Base-by-base conservation (phyloP, 1,140 invertebrate genomes). In the Diorhabda carinulata region DNA sequence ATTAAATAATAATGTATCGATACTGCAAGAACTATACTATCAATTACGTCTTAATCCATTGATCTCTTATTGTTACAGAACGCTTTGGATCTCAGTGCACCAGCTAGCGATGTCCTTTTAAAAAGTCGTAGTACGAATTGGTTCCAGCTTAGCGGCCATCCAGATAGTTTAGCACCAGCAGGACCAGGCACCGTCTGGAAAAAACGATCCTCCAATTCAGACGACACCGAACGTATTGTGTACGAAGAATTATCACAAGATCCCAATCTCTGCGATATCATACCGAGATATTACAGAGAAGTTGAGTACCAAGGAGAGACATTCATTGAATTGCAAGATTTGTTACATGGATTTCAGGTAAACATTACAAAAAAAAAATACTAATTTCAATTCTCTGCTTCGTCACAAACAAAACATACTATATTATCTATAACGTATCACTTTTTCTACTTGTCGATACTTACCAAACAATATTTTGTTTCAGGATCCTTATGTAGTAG, bases 111-210 rank as follows among this genome's bases (percentile, higher is more conserved):
- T 78, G 87, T 94, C 41, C 83, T 97, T 43, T 80, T 97, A 61
- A 92, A 92, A 74, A 92, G 92, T 68, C 86, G 86, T 45, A 84
- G 71, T 61, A 52, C 82, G 74, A 83, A 84, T 70, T 98, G 95
- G 95, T 92, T 98, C 80, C 96, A 98, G 81, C 82, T 98, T 60
- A 94, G 95, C 9, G 97, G 97, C 0, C 97, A 98, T 82, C 90
- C 90, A 66, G 94, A 95, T 59, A 93, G 93, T 69, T 91, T 98
- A 82, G 94, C 95, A 7, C 95, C 95, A 5, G 96, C 95, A 3
- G 93, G 95, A 0, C 93, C 95, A 2, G 94, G 94, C 47, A 96
- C 95, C 4, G 92, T 98, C 42, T 97, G 95, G 90, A 98, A 98
- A 82, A 90, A 95, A 70, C 88, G 92, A 41, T 84, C 85, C 2